Evolutionary conservation across 2,888 invertebrate genomes (phyloP).

Genomic region (Leptinotarsa juncta): DNA sequence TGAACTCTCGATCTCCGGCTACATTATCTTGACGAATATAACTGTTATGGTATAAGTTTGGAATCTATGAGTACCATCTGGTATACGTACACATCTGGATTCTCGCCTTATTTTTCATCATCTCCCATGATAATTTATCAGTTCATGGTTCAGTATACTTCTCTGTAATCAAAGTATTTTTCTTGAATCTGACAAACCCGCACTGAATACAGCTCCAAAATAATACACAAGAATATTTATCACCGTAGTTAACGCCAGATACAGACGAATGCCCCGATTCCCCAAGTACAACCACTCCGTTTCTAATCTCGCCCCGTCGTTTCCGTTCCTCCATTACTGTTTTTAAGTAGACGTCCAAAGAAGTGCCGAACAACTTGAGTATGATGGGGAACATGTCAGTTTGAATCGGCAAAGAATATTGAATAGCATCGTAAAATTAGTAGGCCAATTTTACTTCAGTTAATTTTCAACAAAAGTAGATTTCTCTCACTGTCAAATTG

Average conservation of each 20-base stretch:
- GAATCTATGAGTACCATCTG: too few species aligned
- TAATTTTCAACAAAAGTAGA: too few species aligned
- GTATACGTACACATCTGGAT: too few species aligned
- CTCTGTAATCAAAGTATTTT: not conserved
- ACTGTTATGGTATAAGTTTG: too few species aligned
- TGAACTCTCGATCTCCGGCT: too few species aligned
- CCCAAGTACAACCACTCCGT: slow-evolving; percentile 39
- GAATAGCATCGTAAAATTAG: too few species aligned
- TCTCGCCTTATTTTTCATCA: too few species aligned
- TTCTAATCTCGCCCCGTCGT: slow-evolving; percentile 18
- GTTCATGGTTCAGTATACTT: not conserved
- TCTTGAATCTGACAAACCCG: not conserved
- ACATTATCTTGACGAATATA: too few species aligned
- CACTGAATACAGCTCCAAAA: slow-evolving; percentile 38
- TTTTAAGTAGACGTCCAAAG: slow-evolving; percentile 21
- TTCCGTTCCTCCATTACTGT: not conserved
- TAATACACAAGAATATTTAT: slow-evolving; percentile 58
- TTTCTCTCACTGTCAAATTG: too few species aligned
- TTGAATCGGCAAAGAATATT: slow-evolving; percentile 4
- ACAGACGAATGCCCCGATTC: slow-evolving; percentile 52
- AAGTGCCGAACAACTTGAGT: slow-evolving; percentile 40
- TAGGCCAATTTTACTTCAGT: too few species aligned
- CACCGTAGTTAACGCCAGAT: slow-evolving; percentile 57
- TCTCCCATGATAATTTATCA: not conserved
- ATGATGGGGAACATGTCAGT: slow-evolving; percentile 40